Percentiles rank a stretch among this genome's conserved stretches.
Evolutionary conservation across 2,797 vertebrate genomes (phyloP).

Genomic region (Luscinia luscinia): DNA sequence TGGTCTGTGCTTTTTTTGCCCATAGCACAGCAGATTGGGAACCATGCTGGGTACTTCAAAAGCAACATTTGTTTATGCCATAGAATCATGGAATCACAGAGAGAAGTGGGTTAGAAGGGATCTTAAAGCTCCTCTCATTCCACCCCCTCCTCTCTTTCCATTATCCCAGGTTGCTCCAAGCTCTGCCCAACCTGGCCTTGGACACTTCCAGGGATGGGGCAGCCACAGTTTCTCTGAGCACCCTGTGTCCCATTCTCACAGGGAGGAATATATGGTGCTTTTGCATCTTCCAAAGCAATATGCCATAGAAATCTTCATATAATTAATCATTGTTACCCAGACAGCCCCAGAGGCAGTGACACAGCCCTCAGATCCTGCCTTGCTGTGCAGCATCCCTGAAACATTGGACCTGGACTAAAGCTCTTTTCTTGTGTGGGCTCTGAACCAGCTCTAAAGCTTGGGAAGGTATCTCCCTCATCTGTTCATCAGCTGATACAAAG

Average conservation of each 20-base stretch:
- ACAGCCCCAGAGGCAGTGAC: neutral
- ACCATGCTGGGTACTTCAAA: neutral
- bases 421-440: neutral
- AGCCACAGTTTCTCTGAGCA: neutral
- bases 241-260: fast-evolving
- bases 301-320: neutral
- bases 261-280: neutral
- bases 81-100: neutral
- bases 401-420: fast-evolving
- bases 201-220: neutral
- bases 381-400: neutral
- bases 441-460: neutral
- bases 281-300: neutral
- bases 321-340: neutral
- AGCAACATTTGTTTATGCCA: neutral
- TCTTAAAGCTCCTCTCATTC: too few relatives aligned
- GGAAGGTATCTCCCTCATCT: neutral
- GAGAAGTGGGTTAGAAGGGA: too few relatives aligned
- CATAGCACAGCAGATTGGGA: fast-evolving
- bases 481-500: neutral
- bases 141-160: neutral
- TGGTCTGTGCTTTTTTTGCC: fast-evolving
- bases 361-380: neutral
- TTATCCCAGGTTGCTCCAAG: neutral
- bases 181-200: neutral